Evolutionary conservation across 1,140 invertebrate genomes (phyloP), one percentile per base, ranked within the genome.

Genomic region (Popillia japonica): DNA sequence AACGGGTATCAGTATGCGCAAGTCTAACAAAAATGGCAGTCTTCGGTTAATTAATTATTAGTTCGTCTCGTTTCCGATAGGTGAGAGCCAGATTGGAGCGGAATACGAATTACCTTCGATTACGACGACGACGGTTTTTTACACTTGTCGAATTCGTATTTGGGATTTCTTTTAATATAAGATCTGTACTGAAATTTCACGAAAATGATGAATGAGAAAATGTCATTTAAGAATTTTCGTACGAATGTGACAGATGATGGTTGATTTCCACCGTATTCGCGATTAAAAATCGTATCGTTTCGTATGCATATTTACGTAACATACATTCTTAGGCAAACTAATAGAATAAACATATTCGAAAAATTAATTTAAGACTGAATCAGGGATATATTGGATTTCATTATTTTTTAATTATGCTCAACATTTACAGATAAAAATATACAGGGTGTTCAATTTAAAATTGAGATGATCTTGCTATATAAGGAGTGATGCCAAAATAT

Each of bases 11-110:
- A 41, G 59, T 75, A 42, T 42, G 75, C 78, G 78, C 77, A 78
- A 74, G 77, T 61, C 77, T 59, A 55, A 76, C 44, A 27, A 76
- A 77, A 64, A 77, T 77, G 75, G 75, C 75, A 74, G 72, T 74
- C 72, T 74, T 74, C 72, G 22, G 23, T 14, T 34, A 34, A 34
- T 48, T 20, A 68, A n/a, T 8, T 11, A n/a, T 74, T 74, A 74
- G 72, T 74, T 74, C 72, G 11, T 23, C 10, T 44, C n/a, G 3
- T 74, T 6, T 17, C 72, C 72, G 72, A 41, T 74, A 74, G 72
- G 72, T 74, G 72, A n/a, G 34, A 3, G 44, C 44, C 2, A 48
- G 4, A 34, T 34, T 34, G 27, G 27, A 55, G 14, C 61, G 20
- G 23, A 68, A 55, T 55, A 55, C 48, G 61, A 68, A 68, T 22